These are phyloP conservation scores for Dioctria linearis DNA, from an alignment of 2,888 invertebrate genomes.

Conservation along the genomic window DNA sequence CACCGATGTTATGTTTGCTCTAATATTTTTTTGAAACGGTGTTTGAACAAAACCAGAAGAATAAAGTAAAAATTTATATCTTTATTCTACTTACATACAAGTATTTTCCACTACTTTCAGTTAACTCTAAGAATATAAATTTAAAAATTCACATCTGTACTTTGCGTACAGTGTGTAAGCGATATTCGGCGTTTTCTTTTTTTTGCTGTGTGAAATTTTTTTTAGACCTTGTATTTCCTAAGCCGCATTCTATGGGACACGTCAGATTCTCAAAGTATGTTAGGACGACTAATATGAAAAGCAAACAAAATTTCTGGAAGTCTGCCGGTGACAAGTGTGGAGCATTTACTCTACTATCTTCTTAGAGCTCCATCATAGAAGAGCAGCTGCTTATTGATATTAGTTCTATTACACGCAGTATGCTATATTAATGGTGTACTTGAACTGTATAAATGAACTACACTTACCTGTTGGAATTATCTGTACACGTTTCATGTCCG, in stretches of 20 bases:
- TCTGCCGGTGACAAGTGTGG: constrained; percentile 35
- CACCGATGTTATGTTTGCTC: no score
- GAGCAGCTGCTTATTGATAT: background rate
- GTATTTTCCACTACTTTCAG: no score
- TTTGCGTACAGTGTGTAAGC: no score
- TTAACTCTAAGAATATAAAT: no score
- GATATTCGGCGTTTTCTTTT: background rate
- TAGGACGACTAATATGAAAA: constrained; percentile 36
- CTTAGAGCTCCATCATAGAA: constrained; percentile 14
- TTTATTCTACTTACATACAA: no score
- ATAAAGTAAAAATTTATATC: no score
- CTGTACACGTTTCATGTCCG: constrained; percentile 43
- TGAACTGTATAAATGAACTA: background rate
- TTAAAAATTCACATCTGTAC: no score
- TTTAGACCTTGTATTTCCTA: constrained; percentile 13
- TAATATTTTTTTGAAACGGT: no score
- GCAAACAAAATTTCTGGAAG: constrained; percentile 14
- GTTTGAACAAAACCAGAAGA: no score
- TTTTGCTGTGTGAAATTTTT: background rate
- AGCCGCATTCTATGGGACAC: constrained; percentile 7
- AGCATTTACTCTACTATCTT: constrained; percentile 38
- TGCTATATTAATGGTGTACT: background rate
- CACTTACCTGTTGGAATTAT: constrained; percentile 16
- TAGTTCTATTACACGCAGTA: background rate
- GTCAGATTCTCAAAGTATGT: background rate